phyloP scores from a whole-genome alignment of 2,113 vertebrate genomes.

The Tachysurus vachellii region DNA sequence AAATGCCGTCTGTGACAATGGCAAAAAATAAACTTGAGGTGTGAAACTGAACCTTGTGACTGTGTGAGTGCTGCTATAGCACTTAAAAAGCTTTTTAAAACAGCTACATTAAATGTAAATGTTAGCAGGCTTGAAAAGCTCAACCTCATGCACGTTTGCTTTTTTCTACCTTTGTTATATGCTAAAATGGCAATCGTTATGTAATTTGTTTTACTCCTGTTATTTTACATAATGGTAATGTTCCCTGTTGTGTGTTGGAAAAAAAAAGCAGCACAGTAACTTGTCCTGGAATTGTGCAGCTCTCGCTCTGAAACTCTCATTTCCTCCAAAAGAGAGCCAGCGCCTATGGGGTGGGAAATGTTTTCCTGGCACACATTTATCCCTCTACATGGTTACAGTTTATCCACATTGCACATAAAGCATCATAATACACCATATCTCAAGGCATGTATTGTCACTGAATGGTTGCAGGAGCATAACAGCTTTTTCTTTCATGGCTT shows the following conservation, averaged over 20 bases:
- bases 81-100: constrained; percentile 25
- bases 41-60: background rate
- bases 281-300: background rate
- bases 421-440: constrained; percentile 10
- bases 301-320: background rate
- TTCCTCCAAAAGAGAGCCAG: constrained; percentile 12
- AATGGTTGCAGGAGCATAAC: constrained; percentile 5
- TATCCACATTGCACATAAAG: constrained; percentile 17
- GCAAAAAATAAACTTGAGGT: background rate
- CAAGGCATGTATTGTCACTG: constrained; percentile 3
- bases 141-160: background rate
- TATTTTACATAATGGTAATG: constrained; percentile 11
- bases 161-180: background rate
- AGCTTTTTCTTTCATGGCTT: background rate
- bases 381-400: background rate
- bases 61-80: background rate
- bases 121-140: background rate
- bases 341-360: background rate
- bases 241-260: background rate
- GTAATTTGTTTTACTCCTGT: background rate
- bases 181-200: constrained; percentile 6
- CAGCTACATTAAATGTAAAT: background rate
- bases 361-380: background rate
- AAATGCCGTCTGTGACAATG: background rate
- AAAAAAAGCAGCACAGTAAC: background rate